Percentiles rank a stretch among this genome's conserved stretches.
phyloP scores from a whole-genome alignment of 1,140 invertebrate species.

The Venturia canescens region DNA sequence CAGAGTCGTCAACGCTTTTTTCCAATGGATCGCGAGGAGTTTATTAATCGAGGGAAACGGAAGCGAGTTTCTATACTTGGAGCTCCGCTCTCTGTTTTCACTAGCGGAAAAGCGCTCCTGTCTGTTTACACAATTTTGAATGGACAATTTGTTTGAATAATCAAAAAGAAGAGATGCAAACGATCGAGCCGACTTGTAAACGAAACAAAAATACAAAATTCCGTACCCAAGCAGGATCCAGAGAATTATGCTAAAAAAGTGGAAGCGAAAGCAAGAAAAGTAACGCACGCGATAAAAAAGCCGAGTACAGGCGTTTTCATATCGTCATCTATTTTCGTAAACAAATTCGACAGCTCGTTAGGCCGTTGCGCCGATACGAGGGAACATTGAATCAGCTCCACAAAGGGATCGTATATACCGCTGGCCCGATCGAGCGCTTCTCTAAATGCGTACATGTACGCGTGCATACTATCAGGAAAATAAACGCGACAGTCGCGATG shows the following conservation, averaged over 20 bases:
- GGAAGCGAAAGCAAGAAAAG: too few relatives aligned
- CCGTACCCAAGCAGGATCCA: too few relatives aligned
- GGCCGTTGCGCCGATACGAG: background rate
- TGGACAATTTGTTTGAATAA: background rate
- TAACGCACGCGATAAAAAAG: background rate
- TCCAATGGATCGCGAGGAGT: background rate
- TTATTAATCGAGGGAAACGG: background rate
- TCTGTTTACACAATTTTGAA: background rate
- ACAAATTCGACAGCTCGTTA: constrained; percentile 16
- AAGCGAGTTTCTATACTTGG: too few relatives aligned
- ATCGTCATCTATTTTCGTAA: constrained; percentile 8
- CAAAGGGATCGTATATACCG: constrained; percentile 1
- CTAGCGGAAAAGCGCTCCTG: background rate
- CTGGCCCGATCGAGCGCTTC: too few relatives aligned
- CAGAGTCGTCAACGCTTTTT: too few relatives aligned
- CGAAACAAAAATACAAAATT: too few relatives aligned
- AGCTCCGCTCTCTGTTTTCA: background rate
- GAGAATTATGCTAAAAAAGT: too few relatives aligned
- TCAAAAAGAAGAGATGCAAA: too few relatives aligned
- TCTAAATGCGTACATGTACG: background rate
- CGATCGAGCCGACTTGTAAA: too few relatives aligned
- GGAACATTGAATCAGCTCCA: background rate
- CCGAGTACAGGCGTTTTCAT: background rate
- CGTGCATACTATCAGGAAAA: background rate
- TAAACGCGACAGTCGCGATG: background rate